A percentile compares a stretch with the other conserved stretches of the same genome.
These are phyloP conservation scores for Apotomis turbidana DNA, from an alignment of 2,888 invertebrate genomes.

Conservation along the genomic window DNA sequence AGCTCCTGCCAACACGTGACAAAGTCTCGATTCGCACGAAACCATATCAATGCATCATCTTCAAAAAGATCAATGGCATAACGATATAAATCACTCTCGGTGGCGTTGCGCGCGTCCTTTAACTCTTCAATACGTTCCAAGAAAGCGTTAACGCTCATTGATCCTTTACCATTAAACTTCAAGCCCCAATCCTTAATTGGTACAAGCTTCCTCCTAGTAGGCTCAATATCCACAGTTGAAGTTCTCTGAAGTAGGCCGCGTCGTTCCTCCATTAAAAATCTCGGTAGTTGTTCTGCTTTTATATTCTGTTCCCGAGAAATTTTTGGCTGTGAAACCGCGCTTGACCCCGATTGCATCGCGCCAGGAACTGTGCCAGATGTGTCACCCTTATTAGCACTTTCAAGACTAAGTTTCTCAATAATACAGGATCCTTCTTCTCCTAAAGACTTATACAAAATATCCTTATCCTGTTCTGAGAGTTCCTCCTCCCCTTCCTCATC, in stretches of 20 bases:
- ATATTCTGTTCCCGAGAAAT: too few relatives aligned
- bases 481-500: too few relatives aligned
- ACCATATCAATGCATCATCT: not conserved
- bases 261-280: not conserved
- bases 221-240: not conserved
- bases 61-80: constrained; percentile 5
- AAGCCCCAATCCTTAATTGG: constrained; percentile 4
- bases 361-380: too few relatives aligned
- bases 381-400: too few relatives aligned
- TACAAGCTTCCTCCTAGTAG: not conserved
- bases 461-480: too few relatives aligned
- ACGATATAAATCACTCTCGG: not conserved
- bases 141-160: not conserved
- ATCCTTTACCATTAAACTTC: not conserved
- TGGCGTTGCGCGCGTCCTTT: not conserved
- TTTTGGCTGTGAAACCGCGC: too few relatives aligned
- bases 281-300: too few relatives aligned
- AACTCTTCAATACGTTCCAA: not conserved
- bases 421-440: too few relatives aligned
- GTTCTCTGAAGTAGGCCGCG: not conserved
- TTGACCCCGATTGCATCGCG: too few relatives aligned
- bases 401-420: too few relatives aligned
- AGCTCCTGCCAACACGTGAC: not conserved
- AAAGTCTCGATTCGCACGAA: not conserved
- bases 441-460: too few relatives aligned